Conservation (phyloP, 1,140 invertebrate species). For the Brachionus rubens region DNA sequence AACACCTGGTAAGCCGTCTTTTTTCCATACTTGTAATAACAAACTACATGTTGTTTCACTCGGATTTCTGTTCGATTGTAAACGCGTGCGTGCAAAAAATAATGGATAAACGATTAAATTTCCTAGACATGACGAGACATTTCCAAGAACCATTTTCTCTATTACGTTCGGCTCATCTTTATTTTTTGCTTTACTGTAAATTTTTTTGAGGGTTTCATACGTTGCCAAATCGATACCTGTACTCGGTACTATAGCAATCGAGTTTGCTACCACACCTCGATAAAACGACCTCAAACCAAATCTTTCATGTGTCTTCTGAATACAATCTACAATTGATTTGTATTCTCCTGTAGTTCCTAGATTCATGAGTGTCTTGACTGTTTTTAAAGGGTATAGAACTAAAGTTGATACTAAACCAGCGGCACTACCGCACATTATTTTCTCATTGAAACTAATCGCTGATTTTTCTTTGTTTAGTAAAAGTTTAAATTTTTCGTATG, state of each 20-base stretch:
- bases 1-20: slow-evolving; percentile 82
- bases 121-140: slow-evolving; percentile 21
- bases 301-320: slow-evolving; percentile 76
- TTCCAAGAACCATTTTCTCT: slow-evolving; percentile 36
- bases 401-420: slow-evolving; percentile 7
- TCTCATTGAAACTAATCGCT: neutral
- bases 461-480: slow-evolving; percentile 4
- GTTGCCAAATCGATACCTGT: slow-evolving; percentile 96
- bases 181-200: slow-evolving; percentile 20
- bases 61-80: slow-evolving; percentile 36
- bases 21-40: slow-evolving; percentile 77
- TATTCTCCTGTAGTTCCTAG: slow-evolving; percentile 90
- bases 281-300: slow-evolving; percentile 89
- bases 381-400: slow-evolving; percentile 27
- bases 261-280: slow-evolving; percentile 77
- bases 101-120: slow-evolving; percentile 45
- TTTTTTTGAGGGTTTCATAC: slow-evolving; percentile 70
- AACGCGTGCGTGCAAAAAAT: slow-evolving; percentile 24
- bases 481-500: slow-evolving; percentile 76
- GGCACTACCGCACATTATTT: slow-evolving; percentile 23
- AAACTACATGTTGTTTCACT: slow-evolving; percentile 64
- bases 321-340: slow-evolving; percentile 79
- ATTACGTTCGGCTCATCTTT: slow-evolving; percentile 1
- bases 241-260: slow-evolving; percentile 95
- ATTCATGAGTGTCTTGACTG: slow-evolving; percentile 89